A percentile compares a stretch with the other conserved stretches of the same genome.
These are phyloP conservation scores for Gallinago solitaria DNA, from an alignment of 2,797 vertebrate genomes.

Conservation along the genomic window DNA sequence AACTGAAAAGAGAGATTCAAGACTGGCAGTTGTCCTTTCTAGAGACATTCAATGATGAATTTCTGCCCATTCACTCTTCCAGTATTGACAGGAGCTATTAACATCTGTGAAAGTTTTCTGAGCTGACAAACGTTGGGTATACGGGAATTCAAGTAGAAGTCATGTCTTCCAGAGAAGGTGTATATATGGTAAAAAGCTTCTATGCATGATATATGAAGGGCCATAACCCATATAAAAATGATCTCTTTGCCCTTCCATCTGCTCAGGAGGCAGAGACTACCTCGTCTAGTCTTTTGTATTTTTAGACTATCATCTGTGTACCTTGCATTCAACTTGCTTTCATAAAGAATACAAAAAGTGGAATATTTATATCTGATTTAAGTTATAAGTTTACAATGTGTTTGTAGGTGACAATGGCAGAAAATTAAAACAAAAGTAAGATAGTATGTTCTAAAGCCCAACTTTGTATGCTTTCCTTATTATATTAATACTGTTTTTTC, in stretches of 20 bases:
- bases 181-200: constrained; percentile 1
- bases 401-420: not conserved
- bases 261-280: not conserved
- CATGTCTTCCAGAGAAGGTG: constrained; percentile 53
- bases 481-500: not conserved
- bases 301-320: not conserved
- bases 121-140: constrained; percentile 61
- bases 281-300: not conserved
- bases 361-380: not conserved
- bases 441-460: not conserved
- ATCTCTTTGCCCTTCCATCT: not conserved
- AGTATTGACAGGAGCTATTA: constrained; percentile 78
- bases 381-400: not conserved
- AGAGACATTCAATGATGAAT: constrained; percentile 76
- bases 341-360: not conserved
- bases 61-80: constrained; percentile 75
- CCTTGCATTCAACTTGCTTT: not conserved
- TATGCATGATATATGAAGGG: not conserved
- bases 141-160: constrained; percentile 71
- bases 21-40: constrained; percentile 82
- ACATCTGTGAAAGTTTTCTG: constrained; percentile 75
- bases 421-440: not conserved
- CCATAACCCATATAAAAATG: not conserved
- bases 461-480: not conserved
- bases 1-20: constrained; percentile 69